A percentile compares a stretch with the other conserved stretches of the same genome.
Conservation (phyloP, 2,113 vertebrate species). For the Cinclus mexicanus region DNA sequence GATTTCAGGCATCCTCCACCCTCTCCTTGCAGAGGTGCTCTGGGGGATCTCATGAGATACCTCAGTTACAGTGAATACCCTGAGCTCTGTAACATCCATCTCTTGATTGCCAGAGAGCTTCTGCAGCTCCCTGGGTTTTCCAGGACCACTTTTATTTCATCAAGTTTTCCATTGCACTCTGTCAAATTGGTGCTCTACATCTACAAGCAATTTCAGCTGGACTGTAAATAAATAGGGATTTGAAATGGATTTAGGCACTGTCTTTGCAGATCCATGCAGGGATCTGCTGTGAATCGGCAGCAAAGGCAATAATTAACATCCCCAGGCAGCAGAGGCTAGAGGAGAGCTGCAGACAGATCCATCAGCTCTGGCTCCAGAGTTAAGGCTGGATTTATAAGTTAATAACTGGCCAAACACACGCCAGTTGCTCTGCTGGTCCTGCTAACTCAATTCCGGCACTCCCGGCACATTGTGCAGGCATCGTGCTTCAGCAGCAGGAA, state of each 20-base stretch:
- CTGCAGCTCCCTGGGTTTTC: not conserved
- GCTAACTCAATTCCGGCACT: not conserved
- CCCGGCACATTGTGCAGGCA: not conserved
- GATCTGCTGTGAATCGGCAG: not conserved
- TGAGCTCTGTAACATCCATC: not conserved
- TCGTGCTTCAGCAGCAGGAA: not conserved
- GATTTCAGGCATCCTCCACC: not conserved
- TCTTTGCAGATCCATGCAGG: not conserved
- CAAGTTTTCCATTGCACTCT: not conserved
- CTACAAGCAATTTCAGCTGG: not conserved
- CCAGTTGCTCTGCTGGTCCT: not conserved
- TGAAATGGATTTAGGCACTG: not conserved
- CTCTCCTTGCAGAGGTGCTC: not conserved
- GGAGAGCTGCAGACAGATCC: slow-evolving; percentile 32
- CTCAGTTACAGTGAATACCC: not conserved
- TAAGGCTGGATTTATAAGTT: not conserved
- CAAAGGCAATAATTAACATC: not conserved
- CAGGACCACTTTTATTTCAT: not conserved
- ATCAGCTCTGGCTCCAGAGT: slow-evolving; percentile 46
- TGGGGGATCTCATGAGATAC: not conserved
- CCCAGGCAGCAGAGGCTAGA: not conserved
- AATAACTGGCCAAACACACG: not conserved
- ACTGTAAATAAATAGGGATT: not conserved
- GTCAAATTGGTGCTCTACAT: not conserved
- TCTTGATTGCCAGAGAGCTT: not conserved